These are phyloP conservation scores for Latheticus oryzae DNA, from an alignment of 2,888 invertebrate species.

Conservation along the genomic window DNA sequence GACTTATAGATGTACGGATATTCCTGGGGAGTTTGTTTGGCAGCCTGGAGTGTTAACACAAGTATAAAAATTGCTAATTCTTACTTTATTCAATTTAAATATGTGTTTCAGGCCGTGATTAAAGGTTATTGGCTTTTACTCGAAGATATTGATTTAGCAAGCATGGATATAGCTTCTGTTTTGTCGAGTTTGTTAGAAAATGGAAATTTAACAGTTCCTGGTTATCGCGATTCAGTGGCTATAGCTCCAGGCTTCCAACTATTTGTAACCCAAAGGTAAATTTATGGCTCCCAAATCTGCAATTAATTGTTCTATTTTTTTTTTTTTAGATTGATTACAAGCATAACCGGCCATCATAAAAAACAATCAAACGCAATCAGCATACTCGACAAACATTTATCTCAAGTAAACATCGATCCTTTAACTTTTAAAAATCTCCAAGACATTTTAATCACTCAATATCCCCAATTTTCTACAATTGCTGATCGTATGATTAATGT, in stretches of 20 bases:
- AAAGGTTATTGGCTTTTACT: conserved; percentile 92
- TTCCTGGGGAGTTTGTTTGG: conserved; percentile 98
- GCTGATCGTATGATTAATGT: conserved; percentile 83
- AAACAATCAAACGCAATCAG: conserved; percentile 74
- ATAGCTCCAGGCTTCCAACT: conserved; percentile 90
- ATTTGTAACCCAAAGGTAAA: conserved; percentile 87
- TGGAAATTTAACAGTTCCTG: conserved; percentile 84
- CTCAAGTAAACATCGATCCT: conserved; percentile 84
- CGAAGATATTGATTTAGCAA: conserved; percentile 96
- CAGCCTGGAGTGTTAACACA: conserved; percentile 92
- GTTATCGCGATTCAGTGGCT: conserved; percentile 84
- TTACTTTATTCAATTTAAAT: conserved; percentile 10
- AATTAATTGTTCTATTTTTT: no score
- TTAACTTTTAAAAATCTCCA: conserved; percentile 80
- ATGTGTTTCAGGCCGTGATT: conserved; percentile 74
- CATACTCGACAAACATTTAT: conserved; percentile 84
- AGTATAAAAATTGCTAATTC: conserved; percentile 61
- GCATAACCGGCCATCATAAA: conserved; percentile 72
- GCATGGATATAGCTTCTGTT: conserved; percentile 91
- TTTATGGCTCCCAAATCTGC: conserved; percentile 6
- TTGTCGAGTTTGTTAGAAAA: conserved; percentile 88
- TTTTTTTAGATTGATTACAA: conserved; percentile 70
- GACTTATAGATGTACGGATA: conserved; percentile 92
- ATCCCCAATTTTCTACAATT: conserved; percentile 79
- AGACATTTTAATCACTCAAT: conserved; percentile 76